These are phyloP conservation scores for Myrmecobius fasciatus DNA, from an alignment of 2,113 vertebrate species.

Conservation along the genomic window DNA sequence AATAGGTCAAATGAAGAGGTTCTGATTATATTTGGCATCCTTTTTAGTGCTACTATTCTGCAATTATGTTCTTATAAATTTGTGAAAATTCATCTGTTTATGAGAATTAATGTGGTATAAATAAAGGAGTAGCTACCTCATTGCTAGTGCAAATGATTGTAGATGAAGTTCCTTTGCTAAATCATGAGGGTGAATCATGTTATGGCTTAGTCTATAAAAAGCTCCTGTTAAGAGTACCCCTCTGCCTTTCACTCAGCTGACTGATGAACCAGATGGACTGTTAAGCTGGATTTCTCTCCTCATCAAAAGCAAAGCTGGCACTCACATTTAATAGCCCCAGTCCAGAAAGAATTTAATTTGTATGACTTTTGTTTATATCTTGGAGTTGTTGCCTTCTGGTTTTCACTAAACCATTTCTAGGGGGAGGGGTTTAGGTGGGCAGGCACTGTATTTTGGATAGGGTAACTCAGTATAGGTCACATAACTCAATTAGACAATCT, in stretches of 20 bases:
- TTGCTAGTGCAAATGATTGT: not conserved
- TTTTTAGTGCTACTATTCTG: not conserved
- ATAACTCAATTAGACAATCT: slow-evolving; percentile 25
- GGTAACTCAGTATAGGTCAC: slow-evolving; percentile 47
- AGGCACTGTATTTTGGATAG: slow-evolving; percentile 5
- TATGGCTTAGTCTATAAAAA: slow-evolving; percentile 24
- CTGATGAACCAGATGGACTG: slow-evolving; percentile 40
- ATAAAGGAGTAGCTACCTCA: not conserved
- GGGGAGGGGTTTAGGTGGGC: not conserved
- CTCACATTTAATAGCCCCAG: not conserved
- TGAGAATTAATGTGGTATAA: slow-evolving; percentile 40
- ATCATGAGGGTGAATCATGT: not conserved
- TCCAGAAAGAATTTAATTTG: slow-evolving; percentile 23
- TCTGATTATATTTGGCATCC: not conserved
- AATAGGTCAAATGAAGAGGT: not conserved
- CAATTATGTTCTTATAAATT: slow-evolving; percentile 1
- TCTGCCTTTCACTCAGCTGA: slow-evolving; percentile 19
- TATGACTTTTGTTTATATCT: slow-evolving; percentile 27
- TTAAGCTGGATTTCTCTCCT: slow-evolving; percentile 55
- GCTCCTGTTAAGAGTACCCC: slow-evolving; percentile 37
- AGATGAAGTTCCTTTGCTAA: slow-evolving; percentile 33
- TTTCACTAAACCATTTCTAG: slow-evolving; percentile 32
- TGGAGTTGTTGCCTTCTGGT: slow-evolving; percentile 31
- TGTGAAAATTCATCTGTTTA: slow-evolving; percentile 3
- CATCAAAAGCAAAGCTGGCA: slow-evolving; percentile 40